These are phyloP conservation scores for Pachymerium ferrugineum DNA, from an alignment of 2,888 invertebrate genomes.

Conservation along the genomic window DNA sequence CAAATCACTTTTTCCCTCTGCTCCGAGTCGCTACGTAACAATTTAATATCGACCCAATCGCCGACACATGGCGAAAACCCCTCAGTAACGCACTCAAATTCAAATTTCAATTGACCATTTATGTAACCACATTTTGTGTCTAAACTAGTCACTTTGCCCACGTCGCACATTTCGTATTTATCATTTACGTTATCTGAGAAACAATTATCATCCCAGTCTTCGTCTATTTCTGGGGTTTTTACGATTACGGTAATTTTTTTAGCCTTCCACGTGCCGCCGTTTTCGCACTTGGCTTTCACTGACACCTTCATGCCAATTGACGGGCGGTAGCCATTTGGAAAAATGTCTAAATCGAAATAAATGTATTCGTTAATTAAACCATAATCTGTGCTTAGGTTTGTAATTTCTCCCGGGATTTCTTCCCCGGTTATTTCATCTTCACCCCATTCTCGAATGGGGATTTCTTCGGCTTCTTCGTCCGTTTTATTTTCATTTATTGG, in stretches of 20 bases:
- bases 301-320: background rate
- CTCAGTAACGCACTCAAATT: background rate
- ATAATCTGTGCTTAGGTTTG: background rate
- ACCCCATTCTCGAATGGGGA: background rate
- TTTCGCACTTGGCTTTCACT: background rate
- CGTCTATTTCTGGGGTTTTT: background rate
- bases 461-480: background rate
- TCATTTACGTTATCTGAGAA: background rate
- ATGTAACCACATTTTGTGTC: background rate
- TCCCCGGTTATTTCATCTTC: background rate
- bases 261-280: background rate
- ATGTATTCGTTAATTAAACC: background rate
- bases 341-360: constrained; percentile 20
- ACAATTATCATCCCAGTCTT: constrained; percentile 6
- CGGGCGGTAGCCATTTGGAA: background rate
- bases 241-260: background rate
- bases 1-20: constrained; percentile 26
- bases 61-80: constrained; percentile 15
- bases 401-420: background rate
- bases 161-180: background rate
- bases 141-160: constrained; percentile 11
- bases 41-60: constrained; percentile 25
- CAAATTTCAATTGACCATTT: background rate
- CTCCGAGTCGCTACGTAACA: background rate
- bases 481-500: background rate